Percentiles rank a stretch among this genome's conserved stretches.
phyloP scores from a whole-genome alignment of 1,140 invertebrate species.

The Tetramorium parvispinum region DNA sequence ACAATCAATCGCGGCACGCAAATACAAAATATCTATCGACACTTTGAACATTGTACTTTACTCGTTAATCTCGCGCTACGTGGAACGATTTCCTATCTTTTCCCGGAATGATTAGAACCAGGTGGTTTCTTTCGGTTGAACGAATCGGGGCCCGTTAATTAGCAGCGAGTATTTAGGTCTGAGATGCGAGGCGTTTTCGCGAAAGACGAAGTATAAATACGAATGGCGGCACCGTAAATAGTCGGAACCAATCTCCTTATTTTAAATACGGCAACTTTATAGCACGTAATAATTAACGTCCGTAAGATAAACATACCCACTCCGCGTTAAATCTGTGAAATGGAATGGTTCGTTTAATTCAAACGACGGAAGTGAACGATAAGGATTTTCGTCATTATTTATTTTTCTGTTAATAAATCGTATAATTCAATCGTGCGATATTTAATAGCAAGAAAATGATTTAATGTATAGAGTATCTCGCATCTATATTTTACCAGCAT shows the following conservation, averaged over 20 bases:
- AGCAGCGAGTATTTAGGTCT: neutral
- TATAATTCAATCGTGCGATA: neutral
- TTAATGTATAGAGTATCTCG: neutral
- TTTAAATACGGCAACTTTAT: slow-evolving; percentile 49
- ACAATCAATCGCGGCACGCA: neutral
- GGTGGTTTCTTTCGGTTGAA: neutral
- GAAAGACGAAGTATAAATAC: neutral
- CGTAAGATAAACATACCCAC: slow-evolving; percentile 18
- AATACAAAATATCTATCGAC: neutral
- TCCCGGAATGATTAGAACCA: neutral
- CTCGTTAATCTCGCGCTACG: neutral
- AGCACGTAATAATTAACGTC: slow-evolving; percentile 40
- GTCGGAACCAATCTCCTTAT: slow-evolving; percentile 22
- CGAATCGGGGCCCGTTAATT: slow-evolving; percentile 11
- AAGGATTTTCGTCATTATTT: neutral
- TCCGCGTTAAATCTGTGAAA: neutral
- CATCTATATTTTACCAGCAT: too few species aligned
- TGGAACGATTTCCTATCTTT: neutral
- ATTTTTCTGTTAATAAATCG: neutral
- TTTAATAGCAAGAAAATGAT: slow-evolving; percentile 3
- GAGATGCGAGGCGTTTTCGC: neutral
- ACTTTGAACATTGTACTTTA: neutral
- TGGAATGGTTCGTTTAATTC: slow-evolving; percentile 42
- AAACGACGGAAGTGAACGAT: neutral
- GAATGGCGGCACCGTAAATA: slow-evolving; percentile 33